Conservation (phyloP, 1,140 invertebrate genomes). For the Brachionus rotundiformis region DNA sequence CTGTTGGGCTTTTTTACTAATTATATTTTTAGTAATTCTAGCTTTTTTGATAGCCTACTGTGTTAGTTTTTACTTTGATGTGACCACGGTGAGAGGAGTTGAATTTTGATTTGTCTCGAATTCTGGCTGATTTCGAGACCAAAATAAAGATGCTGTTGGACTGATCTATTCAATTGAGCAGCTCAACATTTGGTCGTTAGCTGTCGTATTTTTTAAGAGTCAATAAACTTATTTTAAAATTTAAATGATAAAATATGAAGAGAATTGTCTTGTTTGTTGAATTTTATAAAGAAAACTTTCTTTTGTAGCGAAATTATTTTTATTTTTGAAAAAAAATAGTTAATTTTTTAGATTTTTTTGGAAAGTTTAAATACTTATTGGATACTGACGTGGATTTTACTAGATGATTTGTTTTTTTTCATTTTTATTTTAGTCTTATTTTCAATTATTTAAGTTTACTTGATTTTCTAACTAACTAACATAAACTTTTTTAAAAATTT, state of each 20-base stretch:
- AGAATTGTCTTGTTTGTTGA: constrained; percentile 8
- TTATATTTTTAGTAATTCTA: constrained; percentile 69
- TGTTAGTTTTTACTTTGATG: constrained; percentile 28
- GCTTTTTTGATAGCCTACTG: constrained; percentile 69
- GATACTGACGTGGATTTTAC: background rate
- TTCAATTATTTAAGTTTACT: constrained; percentile 9
- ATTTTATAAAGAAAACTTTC: background rate
- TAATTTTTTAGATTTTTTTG: background rate
- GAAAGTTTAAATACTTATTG: background rate
- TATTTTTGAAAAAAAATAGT: constrained; percentile 6
- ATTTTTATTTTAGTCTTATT: background rate
- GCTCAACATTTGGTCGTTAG: constrained; percentile 4
- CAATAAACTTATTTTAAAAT: constrained; percentile 2
- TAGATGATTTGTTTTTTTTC: background rate
- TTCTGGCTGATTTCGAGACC: background rate
- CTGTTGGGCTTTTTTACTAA: constrained; percentile 70
- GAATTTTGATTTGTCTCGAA: background rate
- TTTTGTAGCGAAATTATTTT: constrained; percentile 16
- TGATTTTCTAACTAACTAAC: background rate
- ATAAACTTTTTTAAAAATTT: background rate
- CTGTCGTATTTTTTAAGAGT: background rate
- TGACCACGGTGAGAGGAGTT: background rate
- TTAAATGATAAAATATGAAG: constrained; percentile 1
- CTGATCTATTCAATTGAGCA: background rate
- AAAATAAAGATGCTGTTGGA: background rate